Conservation (phyloP, 2,113 vertebrate species). For the Oreocharis arfaki region DNA sequence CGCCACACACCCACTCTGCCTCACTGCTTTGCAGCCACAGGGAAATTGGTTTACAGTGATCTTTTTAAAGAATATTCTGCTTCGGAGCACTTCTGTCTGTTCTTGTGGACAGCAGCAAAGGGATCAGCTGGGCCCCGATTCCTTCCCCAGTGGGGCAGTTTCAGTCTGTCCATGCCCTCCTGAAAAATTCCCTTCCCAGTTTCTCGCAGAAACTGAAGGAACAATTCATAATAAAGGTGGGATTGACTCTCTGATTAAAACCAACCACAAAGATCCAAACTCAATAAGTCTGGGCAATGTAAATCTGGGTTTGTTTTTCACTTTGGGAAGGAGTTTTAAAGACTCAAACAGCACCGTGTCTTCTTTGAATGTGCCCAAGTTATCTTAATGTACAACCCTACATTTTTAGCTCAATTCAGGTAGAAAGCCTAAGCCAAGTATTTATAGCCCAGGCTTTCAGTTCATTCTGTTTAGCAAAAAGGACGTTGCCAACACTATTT, state of each 20-base stretch:
- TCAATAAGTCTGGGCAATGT: not conserved
- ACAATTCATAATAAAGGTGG: not conserved
- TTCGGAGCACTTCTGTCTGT: not conserved
- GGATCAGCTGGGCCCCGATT: not conserved
- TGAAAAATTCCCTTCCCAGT: not conserved
- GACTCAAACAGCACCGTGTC: not conserved
- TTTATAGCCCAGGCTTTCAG: not conserved
- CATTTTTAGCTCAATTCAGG: not conserved
- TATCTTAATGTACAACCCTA: not conserved
- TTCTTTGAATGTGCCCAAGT: not conserved
- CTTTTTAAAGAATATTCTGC: not conserved
- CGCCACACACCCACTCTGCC: not conserved
- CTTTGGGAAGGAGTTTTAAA: not conserved
- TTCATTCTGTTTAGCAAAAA: not conserved
- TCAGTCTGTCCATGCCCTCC: not conserved
- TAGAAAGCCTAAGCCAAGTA: not conserved
- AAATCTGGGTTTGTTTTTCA: not conserved
- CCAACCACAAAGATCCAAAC: not conserved
- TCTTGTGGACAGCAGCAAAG: not conserved
- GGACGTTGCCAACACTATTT: not conserved
- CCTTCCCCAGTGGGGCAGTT: not conserved
- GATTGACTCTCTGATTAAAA: not conserved
- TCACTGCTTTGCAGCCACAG: not conserved
- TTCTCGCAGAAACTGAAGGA: not conserved
- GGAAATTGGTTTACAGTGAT: not conserved